Base-by-base conservation (phyloP, 2,888 invertebrate species). In the Ichneumoninae sp. region DNA sequence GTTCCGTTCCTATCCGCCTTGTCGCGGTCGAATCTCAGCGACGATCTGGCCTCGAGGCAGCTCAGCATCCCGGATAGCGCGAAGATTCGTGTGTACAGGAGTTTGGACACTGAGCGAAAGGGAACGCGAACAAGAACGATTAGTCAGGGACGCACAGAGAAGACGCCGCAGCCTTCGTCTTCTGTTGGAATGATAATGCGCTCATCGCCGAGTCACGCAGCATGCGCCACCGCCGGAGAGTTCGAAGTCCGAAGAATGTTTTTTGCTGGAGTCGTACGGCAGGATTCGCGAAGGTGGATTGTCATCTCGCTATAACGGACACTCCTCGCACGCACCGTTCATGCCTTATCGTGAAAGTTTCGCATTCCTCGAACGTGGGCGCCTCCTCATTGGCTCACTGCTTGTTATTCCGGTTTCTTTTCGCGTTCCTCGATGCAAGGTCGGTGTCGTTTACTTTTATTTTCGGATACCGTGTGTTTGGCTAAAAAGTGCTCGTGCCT, bases 61-160 rank as follows among this genome's bases (percentile, higher is more conserved):
- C n/a, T 40, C 13, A 3, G 19, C n/a, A 40, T 22, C 33, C 1
- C 13, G 16, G 13, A 19, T n/a, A 16, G 68, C 47, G 47, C 66
- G 26, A 33, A 54, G 19, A 26, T 54, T 44, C 36, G 26, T 36
- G 0, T 60, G 33, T 40, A 57, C 36, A 68, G n/a, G 16, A 50
- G n/a, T 22, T 16, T 68, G 22, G 30, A 60, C 30, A 1, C 44
- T 66, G 68, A 50, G 57, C 60, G 71, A 84, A 72, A 80, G 72
- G 62, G 80, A 84, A 78, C 81, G 75, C 50, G n/a, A 71, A 40
- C 16, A 47, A 72, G 33, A 69, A 71, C 57, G 66, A 80, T 80
- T 76, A 65, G 70, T 80, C 83, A 71, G 40, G 62, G 16, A 47
- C 40, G 62, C 60, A 52, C 30, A 62, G 80, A 40, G 47, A 71